Conservation (phyloP, 2,797 vertebrate species). For the Melopsittacus undulatus region DNA sequence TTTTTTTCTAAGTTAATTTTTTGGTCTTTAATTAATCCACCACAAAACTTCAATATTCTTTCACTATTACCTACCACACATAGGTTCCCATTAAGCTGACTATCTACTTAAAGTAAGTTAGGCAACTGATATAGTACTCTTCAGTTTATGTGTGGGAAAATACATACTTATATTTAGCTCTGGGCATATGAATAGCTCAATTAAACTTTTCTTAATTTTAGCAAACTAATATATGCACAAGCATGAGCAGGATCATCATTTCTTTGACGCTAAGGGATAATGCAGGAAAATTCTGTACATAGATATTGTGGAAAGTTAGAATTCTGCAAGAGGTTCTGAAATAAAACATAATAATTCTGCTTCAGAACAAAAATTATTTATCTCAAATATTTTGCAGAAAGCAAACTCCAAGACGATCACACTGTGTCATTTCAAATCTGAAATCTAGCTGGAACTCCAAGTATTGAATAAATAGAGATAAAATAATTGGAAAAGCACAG, state of each 20-base stretch:
- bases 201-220: background rate
- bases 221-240: background rate
- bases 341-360: background rate
- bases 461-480: background rate
- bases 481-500: background rate
- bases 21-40: background rate
- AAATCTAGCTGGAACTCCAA: background rate
- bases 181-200: background rate
- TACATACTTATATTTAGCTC: background rate
- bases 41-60: background rate
- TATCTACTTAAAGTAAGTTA: background rate
- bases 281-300: background rate
- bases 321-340: background rate
- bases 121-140: background rate
- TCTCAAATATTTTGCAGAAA: background rate
- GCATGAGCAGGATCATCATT: background rate
- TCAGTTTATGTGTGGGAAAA: background rate
- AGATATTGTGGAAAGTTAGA: background rate
- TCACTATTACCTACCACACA: background rate
- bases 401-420: background rate
- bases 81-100: background rate
- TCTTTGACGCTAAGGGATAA: background rate
- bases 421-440: background rate
- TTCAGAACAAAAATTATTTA: background rate
- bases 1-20: background rate